Conservation (phyloP, 53 echinoderm and acorn worm species). For the Paelopatides confundens region DNA sequence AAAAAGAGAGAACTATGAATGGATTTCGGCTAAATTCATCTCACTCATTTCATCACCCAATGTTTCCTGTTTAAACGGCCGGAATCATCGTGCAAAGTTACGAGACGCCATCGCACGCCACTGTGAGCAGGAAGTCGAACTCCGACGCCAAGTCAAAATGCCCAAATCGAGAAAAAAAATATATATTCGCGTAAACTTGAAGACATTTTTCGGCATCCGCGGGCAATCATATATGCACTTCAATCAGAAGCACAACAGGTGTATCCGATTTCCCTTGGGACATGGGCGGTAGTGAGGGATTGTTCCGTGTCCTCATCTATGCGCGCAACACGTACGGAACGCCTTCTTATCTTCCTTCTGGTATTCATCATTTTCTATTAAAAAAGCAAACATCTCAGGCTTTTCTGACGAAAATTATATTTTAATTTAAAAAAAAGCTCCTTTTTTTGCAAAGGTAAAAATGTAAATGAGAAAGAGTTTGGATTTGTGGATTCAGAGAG, state of each 20-base stretch:
- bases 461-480: not conserved
- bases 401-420: conserved; percentile 30
- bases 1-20: not conserved
- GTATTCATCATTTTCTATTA: not conserved
- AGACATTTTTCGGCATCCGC: conserved; percentile 39
- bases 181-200: conserved; percentile 35
- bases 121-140: conserved; percentile 4
- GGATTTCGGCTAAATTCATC: not conserved
- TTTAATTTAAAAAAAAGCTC: conserved; percentile 31
- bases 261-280: conserved; percentile 34
- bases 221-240: conserved; percentile 13
- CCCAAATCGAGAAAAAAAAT: not conserved
- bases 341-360: not conserved
- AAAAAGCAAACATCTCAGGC: not conserved
- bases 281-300: conserved; percentile 4
- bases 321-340: conserved; percentile 31
- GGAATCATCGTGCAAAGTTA: not conserved
- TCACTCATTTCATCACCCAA: not conserved
- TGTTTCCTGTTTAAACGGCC: conserved; percentile 20
- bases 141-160: conserved; percentile 1
- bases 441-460: conserved; percentile 12
- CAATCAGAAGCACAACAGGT: conserved; percentile 21
- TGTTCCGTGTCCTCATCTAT: conserved; percentile 5
- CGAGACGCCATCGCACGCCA: conserved; percentile 4
- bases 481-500: too few relatives aligned